These are phyloP conservation scores for Mesocricetus auratus DNA, from an alignment of 2,113 vertebrate genomes.

Conservation along the genomic window DNA sequence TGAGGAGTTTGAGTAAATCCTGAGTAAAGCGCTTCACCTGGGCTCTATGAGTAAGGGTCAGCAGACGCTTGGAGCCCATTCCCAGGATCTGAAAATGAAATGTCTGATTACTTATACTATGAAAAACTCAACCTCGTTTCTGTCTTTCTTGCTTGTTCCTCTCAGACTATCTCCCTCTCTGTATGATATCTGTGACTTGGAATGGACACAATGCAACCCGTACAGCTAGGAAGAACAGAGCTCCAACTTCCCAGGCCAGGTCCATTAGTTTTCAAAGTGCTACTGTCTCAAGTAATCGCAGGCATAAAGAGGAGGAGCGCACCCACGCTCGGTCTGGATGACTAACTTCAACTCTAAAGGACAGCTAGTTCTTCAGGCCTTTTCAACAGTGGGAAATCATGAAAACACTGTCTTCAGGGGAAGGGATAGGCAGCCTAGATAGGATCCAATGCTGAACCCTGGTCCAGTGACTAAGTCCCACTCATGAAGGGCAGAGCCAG, in stretches of 20 bases:
- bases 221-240: not conserved
- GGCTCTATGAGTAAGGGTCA: constrained; percentile 97
- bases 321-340: not conserved
- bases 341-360: constrained; percentile 36
- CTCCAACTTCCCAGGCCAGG: not conserved
- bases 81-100: constrained; percentile 93
- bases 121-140: not conserved
- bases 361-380: not conserved
- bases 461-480: not conserved
- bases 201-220: not conserved
- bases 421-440: not conserved
- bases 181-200: not conserved
- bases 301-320: not conserved
- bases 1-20: constrained; percentile 97
- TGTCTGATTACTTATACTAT: not conserved
- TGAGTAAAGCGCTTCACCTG: constrained; percentile 99
- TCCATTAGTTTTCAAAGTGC: not conserved
- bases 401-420: not conserved
- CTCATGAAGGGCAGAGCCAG: not conserved
- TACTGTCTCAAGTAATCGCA: not conserved
- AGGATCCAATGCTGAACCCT: not conserved
- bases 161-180: not conserved
- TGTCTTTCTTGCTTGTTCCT: not conserved
- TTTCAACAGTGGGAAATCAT: constrained; percentile 32
- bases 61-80: constrained; percentile 95